Percentiles rank a stretch among this genome's conserved stretches.
Conservation (phyloP, 2,113 vertebrate species). For the Hipposideros armiger region DNA sequence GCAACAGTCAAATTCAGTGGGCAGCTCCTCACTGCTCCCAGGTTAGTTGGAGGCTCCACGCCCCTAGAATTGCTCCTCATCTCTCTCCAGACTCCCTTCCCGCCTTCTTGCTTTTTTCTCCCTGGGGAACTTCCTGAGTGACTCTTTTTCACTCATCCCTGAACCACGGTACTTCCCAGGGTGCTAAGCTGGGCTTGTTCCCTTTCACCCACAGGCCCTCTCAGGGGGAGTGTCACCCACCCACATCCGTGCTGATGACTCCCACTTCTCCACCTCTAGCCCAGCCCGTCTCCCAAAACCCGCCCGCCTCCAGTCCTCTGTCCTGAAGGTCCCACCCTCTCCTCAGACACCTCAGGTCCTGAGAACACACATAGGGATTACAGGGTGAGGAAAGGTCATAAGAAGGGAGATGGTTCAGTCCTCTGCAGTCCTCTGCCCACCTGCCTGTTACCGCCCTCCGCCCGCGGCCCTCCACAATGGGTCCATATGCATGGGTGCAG, state of each 20-base stretch:
- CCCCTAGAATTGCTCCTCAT: background rate
- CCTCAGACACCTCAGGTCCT: background rate
- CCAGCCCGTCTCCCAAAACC: background rate
- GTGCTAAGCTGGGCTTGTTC: background rate
- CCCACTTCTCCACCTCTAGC: background rate
- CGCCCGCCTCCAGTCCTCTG: background rate
- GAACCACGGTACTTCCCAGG: background rate
- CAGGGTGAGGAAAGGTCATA: background rate
- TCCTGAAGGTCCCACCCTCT: background rate
- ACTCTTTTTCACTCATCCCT: background rate
- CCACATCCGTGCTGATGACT: background rate
- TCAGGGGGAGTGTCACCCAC: background rate
- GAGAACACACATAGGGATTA: fast-evolving
- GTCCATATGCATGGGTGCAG: fast-evolving
- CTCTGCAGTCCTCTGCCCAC: background rate
- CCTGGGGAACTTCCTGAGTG: background rate
- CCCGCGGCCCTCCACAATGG: background rate
- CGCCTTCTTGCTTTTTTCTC: background rate
- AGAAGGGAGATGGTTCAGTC: background rate
- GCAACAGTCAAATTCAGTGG: background rate
- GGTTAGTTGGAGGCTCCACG: background rate
- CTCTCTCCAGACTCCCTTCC: background rate
- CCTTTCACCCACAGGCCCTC: background rate
- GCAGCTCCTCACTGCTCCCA: background rate
- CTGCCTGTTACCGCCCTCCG: background rate